These are phyloP conservation scores for Lacerta agilis DNA, from an alignment of 2,797 vertebrate species.

Conservation along the genomic window DNA sequence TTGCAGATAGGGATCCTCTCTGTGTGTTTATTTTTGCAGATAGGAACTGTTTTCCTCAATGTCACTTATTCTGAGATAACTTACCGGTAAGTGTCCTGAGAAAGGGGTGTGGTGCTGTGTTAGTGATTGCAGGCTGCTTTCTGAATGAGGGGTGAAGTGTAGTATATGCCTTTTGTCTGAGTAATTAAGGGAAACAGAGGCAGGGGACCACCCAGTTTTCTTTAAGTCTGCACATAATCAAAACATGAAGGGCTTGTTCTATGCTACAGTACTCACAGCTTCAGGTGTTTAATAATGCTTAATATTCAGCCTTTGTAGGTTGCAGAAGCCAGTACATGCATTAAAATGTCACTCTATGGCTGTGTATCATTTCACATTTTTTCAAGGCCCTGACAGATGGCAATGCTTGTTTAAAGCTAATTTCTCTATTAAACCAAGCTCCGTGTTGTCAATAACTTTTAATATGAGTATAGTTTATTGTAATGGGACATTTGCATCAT, in stretches of 20 bases:
- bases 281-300: slow-evolving; percentile 72
- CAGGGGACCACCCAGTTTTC: background rate
- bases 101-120: fast-evolving
- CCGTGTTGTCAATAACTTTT: slow-evolving; percentile 59
- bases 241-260: slow-evolving; percentile 59
- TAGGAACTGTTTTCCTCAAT: fast-evolving
- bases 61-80: background rate
- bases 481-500: slow-evolving; percentile 5
- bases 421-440: slow-evolving; percentile 63
- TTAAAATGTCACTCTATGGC: slow-evolving; percentile 51
- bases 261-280: slow-evolving; percentile 60
- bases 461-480: slow-evolving; percentile 32
- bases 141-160: slow-evolving; percentile 23
- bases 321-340: slow-evolving; percentile 34
- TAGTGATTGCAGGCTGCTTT: background rate
- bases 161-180: fast-evolving
- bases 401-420: slow-evolving; percentile 63
- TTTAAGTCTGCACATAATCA: slow-evolving; percentile 37
- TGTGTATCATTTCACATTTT: slow-evolving; percentile 45
- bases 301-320: slow-evolving; percentile 51
- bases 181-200: slow-evolving; percentile 57
- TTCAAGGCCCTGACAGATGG: slow-evolving; percentile 62
- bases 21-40: background rate
- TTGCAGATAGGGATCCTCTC: background rate
- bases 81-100: no score